Evolutionary conservation across 2,797 vertebrate genomes (phyloP).

Genomic region (Muraenolepis orangiensis): DNA sequence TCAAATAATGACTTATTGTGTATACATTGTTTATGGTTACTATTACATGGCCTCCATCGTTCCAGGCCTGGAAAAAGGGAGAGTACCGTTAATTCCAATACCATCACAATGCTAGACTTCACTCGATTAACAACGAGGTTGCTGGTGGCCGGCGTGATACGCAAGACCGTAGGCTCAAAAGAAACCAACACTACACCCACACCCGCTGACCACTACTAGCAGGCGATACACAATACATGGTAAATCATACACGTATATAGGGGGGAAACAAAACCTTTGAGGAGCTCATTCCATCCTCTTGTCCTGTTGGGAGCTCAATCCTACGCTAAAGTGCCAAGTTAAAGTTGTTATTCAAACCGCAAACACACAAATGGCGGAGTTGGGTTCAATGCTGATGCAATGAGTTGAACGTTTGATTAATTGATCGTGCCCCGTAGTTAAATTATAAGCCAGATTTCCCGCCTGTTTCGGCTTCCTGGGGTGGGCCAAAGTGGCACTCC

Average conservation of each 20-base stretch:
- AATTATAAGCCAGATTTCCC: conserved; percentile 42
- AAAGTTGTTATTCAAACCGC: conserved; percentile 17
- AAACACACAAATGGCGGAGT: conserved; percentile 27
- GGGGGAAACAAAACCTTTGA: neutral
- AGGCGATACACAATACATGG: neutral
- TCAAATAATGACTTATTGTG: neutral
- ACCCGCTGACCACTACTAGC: neutral
- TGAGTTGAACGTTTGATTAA: conserved; percentile 47
- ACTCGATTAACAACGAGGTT: neutral
- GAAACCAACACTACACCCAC: neutral
- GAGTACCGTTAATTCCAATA: neutral
- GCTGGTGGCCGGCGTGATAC: neutral
- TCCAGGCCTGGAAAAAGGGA: neutral
- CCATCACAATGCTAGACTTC: neutral
- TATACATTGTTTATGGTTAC: neutral
- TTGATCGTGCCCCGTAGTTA: conserved; percentile 48
- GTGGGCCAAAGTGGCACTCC: conserved; percentile 45
- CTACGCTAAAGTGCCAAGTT: neutral
- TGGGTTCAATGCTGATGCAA: conserved; percentile 35
- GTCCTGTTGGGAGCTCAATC: neutral
- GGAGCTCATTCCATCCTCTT: neutral
- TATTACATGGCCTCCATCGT: neutral
- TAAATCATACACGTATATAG: neutral
- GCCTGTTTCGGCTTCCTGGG: conserved; percentile 28
- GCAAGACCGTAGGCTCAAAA: neutral